Conservation (phyloP, 2,888 invertebrate species). For the Ennomos erosarius region DNA sequence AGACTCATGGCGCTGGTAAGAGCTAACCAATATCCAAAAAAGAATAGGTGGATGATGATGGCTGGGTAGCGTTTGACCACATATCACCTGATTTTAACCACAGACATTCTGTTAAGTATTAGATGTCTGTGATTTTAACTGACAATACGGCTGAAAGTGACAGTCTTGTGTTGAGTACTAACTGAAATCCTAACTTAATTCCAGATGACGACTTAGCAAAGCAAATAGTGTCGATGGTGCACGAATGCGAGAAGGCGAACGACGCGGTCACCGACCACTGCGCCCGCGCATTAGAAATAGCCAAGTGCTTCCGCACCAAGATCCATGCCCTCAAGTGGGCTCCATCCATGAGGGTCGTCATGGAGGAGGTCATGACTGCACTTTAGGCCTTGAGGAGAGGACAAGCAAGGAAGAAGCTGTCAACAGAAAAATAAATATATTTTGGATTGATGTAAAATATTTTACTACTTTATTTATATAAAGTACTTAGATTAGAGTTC, state of each 20-base stretch:
- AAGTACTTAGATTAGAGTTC: too few relatives aligned
- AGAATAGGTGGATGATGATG: too few relatives aligned
- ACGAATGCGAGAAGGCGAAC: constrained; percentile 61
- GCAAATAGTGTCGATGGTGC: constrained; percentile 63
- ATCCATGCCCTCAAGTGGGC: constrained; percentile 76
- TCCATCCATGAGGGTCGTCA: constrained; percentile 64
- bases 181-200: constrained; percentile 1
- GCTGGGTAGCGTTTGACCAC: too few relatives aligned
- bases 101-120: too few relatives aligned
- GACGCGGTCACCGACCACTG: constrained; percentile 56
- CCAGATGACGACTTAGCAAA: constrained; percentile 67
- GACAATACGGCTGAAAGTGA: too few relatives aligned
- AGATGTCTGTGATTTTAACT: too few relatives aligned
- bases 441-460: not conserved
- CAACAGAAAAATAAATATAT: too few relatives aligned
- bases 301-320: constrained; percentile 73
- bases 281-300: constrained; percentile 55
- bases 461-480: too few relatives aligned
- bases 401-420: too few relatives aligned
- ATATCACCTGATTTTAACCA: too few relatives aligned
- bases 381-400: constrained; percentile 36
- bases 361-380: constrained; percentile 68
- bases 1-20: constrained; percentile 73
- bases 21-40: not conserved
- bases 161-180: too few relatives aligned